Base-by-base conservation (phyloP, 1,140 invertebrate genomes). In the Parapsyche elsis region DNA sequence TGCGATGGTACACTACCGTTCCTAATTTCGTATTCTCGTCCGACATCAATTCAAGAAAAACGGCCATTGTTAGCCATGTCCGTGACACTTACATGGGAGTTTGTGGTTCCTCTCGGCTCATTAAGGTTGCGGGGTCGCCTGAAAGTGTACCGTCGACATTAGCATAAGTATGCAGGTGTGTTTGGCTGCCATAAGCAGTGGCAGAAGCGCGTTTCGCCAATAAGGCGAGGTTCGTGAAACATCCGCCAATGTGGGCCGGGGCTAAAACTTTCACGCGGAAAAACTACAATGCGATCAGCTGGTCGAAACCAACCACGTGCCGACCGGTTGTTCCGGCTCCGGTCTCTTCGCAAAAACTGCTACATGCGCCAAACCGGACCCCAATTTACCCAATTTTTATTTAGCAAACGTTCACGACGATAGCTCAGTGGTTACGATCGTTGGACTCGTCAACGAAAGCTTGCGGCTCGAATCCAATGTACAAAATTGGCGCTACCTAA, bases 161-260 rank as follows among this genome's bases (percentile, higher is more conserved):
- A 77, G 74, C 80, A 77, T 81, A 81, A 71, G 59, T 77, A 81
- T 81, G 75, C 74, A 81, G 80, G 80, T 71, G 71, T 64, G n/a
- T 7, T 38, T 38, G 30, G 30, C 30, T 38, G 30, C 30, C 30
- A 38, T 38, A 38, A 38, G 30, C 30, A 38, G 30, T 4, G 7
- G 30, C 30, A 38, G 30, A 38, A 38, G 30, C 30, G 30, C 30
- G 30, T 38, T 38, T 38, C 30, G 30, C 30, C 30, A 38, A 38
- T 38, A 38, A 38, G 30, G 30, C 7, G 30, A 38, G 30, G 30
- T 38, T 38, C 30, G 30, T 38, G 24, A 67, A 16, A 23, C 24
- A 26, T 30, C 23, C 67, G 67, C 67, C 67, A 71, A 71, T 30
- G 24, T 30, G 24, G 24, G 67, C 67, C 67, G 26, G 9, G 16